These are phyloP conservation scores for Muscicapa comitata DNA, from an alignment of 2,797 vertebrate genomes.

Conservation along the genomic window DNA sequence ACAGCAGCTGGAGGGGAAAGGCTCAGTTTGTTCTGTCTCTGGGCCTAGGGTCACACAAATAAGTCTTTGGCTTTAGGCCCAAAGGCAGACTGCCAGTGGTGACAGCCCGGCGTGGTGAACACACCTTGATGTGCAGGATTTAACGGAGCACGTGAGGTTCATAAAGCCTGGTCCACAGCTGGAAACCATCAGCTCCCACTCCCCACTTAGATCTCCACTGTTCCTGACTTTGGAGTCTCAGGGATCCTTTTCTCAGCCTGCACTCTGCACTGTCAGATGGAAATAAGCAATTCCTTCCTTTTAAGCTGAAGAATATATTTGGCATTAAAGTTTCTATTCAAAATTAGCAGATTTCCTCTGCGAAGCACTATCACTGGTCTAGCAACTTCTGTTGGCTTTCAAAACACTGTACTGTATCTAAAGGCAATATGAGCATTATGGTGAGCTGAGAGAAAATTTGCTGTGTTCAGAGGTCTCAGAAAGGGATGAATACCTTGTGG, in stretches of 20 bases:
- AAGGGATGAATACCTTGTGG: neutral
- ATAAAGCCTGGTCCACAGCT: neutral
- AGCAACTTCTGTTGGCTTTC: neutral
- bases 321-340: neutral
- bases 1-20: neutral
- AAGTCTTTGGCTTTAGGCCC: neutral
- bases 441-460: neutral
- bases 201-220: neutral
- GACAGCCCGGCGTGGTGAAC: accelerated
- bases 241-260: neutral
- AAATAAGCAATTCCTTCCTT: neutral
- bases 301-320: neutral
- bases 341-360: neutral
- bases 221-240: neutral
- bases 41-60: neutral
- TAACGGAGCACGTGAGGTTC: neutral
- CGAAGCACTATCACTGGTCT: neutral
- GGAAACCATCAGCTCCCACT: neutral
- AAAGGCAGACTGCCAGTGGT: neutral
- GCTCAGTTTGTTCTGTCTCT: neutral
- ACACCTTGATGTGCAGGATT: neutral
- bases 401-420: neutral
- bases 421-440: neutral
- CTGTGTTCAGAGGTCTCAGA: neutral
- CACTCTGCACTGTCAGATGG: neutral